Conservation (phyloP, 2,113 vertebrate genomes). For the Heterochromis multidens region DNA sequence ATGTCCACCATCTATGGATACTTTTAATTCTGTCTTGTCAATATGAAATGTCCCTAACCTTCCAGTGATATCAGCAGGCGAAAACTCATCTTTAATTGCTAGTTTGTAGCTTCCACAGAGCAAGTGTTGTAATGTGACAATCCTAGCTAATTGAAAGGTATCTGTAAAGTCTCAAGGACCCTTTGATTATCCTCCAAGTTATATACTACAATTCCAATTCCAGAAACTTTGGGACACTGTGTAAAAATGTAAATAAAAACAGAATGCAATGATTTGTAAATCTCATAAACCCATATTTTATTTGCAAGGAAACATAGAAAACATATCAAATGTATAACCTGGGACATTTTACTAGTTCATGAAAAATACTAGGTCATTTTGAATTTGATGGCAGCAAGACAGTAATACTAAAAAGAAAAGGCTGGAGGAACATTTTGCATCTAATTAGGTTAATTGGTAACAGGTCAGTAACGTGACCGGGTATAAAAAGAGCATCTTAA, state of each 20-base stretch:
- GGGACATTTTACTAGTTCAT: neutral
- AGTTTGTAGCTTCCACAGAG: neutral
- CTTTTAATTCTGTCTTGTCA: neutral
- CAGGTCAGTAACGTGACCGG: neutral
- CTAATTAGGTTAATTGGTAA: neutral
- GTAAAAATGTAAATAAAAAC: no score
- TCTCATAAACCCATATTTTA: neutral
- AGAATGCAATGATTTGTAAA: neutral
- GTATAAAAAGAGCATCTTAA: neutral
- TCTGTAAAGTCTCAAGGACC: neutral
- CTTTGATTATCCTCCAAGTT: neutral
- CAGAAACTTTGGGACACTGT: neutral
- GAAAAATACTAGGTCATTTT: neutral
- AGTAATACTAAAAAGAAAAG: neutral
- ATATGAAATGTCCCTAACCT: fast-evolving
- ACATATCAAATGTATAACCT: neutral
- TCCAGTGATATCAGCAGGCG: neutral
- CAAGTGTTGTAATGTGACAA: neutral
- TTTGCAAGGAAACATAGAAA: no score
- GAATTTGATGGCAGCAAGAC: neutral
- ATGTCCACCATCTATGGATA: neutral
- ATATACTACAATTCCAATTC: neutral
- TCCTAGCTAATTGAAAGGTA: neutral
- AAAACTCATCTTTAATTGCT: neutral
- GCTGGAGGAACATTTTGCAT: neutral